phyloP scores from a whole-genome alignment of 1,140 invertebrate genomes.

The Aphis gossypii region DNA sequence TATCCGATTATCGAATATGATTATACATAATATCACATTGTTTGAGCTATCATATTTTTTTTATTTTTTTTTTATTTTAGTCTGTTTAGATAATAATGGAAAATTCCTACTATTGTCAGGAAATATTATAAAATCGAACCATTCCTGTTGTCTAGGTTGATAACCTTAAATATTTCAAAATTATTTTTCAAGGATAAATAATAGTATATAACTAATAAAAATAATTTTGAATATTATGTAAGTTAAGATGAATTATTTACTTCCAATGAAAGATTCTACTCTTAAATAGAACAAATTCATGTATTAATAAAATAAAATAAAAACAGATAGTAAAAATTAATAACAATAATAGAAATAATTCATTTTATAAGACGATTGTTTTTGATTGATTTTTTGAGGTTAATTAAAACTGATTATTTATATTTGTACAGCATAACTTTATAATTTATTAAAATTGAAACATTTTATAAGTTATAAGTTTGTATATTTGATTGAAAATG shows the following conservation, averaged over 20 bases:
- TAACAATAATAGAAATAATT: too few species aligned
- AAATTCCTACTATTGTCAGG: constrained; percentile 21
- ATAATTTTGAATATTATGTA: not conserved
- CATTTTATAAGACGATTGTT: too few species aligned
- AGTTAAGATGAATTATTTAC: too few species aligned
- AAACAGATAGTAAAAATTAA: too few species aligned
- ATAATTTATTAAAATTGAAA: not conserved
- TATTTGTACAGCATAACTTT: not conserved
- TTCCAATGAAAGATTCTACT: too few species aligned
- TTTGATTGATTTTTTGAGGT: too few species aligned
- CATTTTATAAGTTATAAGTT: not conserved
- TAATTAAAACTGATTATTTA: too few species aligned
- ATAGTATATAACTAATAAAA: not conserved
- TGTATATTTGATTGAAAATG: not conserved
- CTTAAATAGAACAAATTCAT: too few species aligned
- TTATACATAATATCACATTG: constrained; percentile 39
- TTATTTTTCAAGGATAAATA: constrained; percentile 22
- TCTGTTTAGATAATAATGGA: constrained; percentile 27
- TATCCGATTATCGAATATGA: constrained; percentile 38
- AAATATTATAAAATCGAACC: constrained; percentile 36
- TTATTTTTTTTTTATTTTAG: constrained; percentile 4
- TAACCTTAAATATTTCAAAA: constrained; percentile 44
- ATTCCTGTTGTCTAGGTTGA: constrained; percentile 34
- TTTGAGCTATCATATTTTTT: not conserved
- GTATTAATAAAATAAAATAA: too few species aligned